Percentiles rank a stretch among this genome's conserved stretches.
These are phyloP conservation scores for Periophthalmus modestus DNA, from an alignment of 2,113 vertebrate genomes.

Conservation along the genomic window DNA sequence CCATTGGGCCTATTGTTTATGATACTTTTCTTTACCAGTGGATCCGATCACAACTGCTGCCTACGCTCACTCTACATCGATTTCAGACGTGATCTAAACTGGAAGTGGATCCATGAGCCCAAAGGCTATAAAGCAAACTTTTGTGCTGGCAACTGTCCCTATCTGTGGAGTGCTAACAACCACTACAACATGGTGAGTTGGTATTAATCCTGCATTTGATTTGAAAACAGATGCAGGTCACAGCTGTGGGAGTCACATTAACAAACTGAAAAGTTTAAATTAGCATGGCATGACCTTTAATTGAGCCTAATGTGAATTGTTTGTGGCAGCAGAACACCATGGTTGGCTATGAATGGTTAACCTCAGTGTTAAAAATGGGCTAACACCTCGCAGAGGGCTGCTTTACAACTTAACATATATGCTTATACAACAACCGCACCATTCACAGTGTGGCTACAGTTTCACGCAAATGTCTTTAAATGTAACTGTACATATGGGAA, in stretches of 20 bases:
- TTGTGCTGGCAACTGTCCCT: constrained; percentile 81
- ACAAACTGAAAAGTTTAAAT: constrained; percentile 36
- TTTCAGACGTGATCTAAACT: constrained; percentile 83
- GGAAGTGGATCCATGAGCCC: constrained; percentile 85
- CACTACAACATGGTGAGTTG: constrained; percentile 81
- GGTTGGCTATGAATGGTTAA: constrained; percentile 51
- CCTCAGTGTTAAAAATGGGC: constrained; percentile 54
- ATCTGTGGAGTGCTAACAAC: constrained; percentile 83
- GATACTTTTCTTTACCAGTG: constrained; percentile 52
- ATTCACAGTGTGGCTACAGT: background rate
- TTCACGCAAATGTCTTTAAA: background rate
- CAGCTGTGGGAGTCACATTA: constrained; percentile 17
- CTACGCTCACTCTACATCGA: constrained; percentile 82
- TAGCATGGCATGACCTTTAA: constrained; percentile 18
- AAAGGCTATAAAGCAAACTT: constrained; percentile 84
- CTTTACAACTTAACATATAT: constrained; percentile 23
- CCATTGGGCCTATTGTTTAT: constrained; percentile 10
- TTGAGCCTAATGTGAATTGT: constrained; percentile 46
- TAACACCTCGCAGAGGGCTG: constrained; percentile 46
- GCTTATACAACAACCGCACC: constrained; percentile 14
- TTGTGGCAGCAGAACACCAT: constrained; percentile 40
- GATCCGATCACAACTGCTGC: constrained; percentile 79
- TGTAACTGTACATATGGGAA: background rate
- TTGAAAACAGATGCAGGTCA: constrained; percentile 21
- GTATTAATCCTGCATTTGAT: background rate